Base-by-base conservation (phyloP, 1,140 invertebrate genomes). In the Ericerus pela region DNA sequence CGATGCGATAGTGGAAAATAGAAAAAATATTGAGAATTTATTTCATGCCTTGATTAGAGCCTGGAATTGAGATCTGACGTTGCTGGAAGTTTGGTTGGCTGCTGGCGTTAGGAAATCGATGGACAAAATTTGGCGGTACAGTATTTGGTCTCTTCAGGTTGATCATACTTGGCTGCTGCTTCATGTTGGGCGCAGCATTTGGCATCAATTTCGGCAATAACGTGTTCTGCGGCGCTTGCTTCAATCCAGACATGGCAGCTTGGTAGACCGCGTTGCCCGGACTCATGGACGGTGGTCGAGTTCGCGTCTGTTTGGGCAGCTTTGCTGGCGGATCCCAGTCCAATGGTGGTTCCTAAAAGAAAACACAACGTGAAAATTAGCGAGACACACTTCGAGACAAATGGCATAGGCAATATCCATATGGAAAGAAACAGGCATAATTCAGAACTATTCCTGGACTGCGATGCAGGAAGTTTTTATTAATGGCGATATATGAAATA, bases 301-400 rank as follows among this genome's bases (percentile, higher is more conserved):
- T 72, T 38, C 76, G 73, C 58, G 76, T 72, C 55, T 84, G 70
- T 70, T 82, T 76, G 37, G 88, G 85, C 71, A 93, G 90, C 70
- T 93, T 92, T 2, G 88, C 88, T 2, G 90, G 89, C 1, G 87
- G 86, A 66, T 93, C 88, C 85, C 88, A 92, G 65, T 93, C 88
- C 8, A 79, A 69, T 0, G 86, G 79, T 4, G 90, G 88, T 59
- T 84, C 80, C 59, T 91, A 64, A 67, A 69, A 54, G 27, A 53
- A n/a, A n/a, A n/a, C n/a, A n/a, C n/a, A n/a, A n/a, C n/a, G n/a
- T n/a, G n/a, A n/a, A n/a, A n/a, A n/a, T n/a, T n/a, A n/a, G n/a
- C n/a, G n/a, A n/a, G n/a, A n/a, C n/a, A n/a, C n/a, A n/a, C n/a
- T n/a, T n/a, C n/a, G n/a, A n/a, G n/a, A n/a, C n/a, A n/a, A n/a